These are phyloP conservation scores for Abramis brama DNA, from an alignment of 2,113 vertebrate species.

Conservation along the genomic window DNA sequence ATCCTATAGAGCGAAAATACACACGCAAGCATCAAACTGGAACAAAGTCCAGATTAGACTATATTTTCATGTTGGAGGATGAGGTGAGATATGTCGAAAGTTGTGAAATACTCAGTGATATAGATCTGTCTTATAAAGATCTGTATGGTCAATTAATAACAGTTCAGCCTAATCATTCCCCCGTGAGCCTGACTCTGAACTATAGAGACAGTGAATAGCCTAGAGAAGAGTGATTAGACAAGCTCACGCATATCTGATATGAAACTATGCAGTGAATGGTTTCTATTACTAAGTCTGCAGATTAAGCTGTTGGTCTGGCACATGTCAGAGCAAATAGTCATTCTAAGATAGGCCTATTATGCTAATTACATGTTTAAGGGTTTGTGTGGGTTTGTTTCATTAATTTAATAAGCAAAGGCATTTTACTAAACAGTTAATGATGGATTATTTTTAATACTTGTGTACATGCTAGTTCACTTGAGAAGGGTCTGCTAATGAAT, in stretches of 20 bases:
- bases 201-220: no score
- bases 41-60: not conserved
- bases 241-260: not conserved
- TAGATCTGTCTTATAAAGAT: not conserved
- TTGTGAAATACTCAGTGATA: not conserved
- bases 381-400: not conserved
- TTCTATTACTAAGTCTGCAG: not conserved
- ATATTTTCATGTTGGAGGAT: not conserved
- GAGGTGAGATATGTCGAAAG: not conserved
- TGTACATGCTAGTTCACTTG: no score
- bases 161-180: not conserved
- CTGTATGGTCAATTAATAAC: no score
- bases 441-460: no score
- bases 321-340: not conserved
- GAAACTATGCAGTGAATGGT: not conserved
- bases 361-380: not conserved
- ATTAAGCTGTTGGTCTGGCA: not conserved
- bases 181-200: not conserved
- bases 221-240: no score
- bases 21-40: rapidly evolving
- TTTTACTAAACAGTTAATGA: not conserved
- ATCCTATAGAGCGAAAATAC: rapidly evolving
- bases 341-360: not conserved
- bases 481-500: no score
- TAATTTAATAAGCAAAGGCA: not conserved